Percentiles rank a stretch among this genome's conserved stretches.
Evolutionary conservation across 2,113 vertebrate genomes (phyloP).

Genomic region (Notothenia rossii): DNA sequence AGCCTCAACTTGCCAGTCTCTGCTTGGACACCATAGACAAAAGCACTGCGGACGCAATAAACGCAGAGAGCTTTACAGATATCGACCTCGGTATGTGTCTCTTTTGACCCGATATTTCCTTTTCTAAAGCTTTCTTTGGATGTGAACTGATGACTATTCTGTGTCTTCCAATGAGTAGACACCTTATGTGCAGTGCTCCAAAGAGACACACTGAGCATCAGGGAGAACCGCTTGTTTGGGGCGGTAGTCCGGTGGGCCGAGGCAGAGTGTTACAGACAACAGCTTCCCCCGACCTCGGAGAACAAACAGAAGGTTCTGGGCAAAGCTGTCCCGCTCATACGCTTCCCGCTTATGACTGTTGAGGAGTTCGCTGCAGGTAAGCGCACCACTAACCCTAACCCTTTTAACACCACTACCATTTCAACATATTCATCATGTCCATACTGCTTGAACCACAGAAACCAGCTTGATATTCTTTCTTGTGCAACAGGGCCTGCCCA

Average conservation of each 20-base stretch:
- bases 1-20: conserved; percentile 94
- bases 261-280: conserved; percentile 95
- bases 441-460: conserved; percentile 72
- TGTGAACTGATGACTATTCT: background rate
- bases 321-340: conserved; percentile 93
- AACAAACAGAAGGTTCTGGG: conserved; percentile 96
- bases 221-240: conserved; percentile 93
- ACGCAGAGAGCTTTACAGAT: conserved; percentile 94
- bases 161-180: conserved; percentile 78
- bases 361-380: conserved; percentile 96
- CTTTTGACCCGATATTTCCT: background rate
- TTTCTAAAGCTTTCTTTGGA: background rate
- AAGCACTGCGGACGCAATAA: conserved; percentile 92
- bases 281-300: conserved; percentile 88
- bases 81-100: conserved; percentile 89
- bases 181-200: conserved; percentile 93
- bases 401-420: conserved; percentile 14
- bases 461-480: conserved; percentile 84
- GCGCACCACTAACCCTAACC: background rate
- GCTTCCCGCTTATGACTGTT: conserved; percentile 95
- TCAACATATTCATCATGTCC: conserved; percentile 49
- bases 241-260: conserved; percentile 96
- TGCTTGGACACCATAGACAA: conserved; percentile 96
- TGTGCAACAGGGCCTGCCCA: conserved; percentile 92
- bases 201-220: conserved; percentile 94